Conservation (phyloP, 2,113 vertebrate genomes). For the Cyprinodon brontotheroides region DNA sequence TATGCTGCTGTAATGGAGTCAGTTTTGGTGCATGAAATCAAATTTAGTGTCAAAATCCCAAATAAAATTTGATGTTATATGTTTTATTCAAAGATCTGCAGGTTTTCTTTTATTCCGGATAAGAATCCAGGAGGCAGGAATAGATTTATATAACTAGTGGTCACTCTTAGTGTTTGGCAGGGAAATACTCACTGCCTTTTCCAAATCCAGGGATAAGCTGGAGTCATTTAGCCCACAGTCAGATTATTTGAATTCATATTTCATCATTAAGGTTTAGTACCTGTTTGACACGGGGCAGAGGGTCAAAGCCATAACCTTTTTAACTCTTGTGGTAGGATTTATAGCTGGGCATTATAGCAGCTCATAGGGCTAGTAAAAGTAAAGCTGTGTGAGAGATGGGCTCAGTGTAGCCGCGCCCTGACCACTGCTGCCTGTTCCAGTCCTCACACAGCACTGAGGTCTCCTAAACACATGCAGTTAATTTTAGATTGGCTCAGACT, state of each 20-base stretch:
- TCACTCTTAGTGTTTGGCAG: background rate
- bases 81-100: no score
- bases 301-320: conserved; percentile 27
- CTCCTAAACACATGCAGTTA: conserved; percentile 63
- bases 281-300: background rate
- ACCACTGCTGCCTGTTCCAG: conserved; percentile 53
- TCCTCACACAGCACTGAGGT: conserved; percentile 51
- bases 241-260: conserved; percentile 12
- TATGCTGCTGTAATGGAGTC: no score
- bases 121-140: background rate
- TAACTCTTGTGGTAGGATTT: conserved; percentile 32
- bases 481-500: conserved; percentile 54
- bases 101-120: no score
- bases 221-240: conserved; percentile 6
- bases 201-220: conserved; percentile 7
- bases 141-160: background rate
- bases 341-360: conserved; percentile 5
- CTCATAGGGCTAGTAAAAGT: conserved; percentile 31
- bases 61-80: no score
- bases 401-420: conserved; percentile 50
- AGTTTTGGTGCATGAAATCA: no score
- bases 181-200: background rate
- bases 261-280: conserved; percentile 1
- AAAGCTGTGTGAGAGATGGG: conserved; percentile 44
- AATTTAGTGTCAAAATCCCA: no score